Base-by-base conservation (phyloP, 2,888 invertebrate species). In the Epsilonema sp. region DNA sequence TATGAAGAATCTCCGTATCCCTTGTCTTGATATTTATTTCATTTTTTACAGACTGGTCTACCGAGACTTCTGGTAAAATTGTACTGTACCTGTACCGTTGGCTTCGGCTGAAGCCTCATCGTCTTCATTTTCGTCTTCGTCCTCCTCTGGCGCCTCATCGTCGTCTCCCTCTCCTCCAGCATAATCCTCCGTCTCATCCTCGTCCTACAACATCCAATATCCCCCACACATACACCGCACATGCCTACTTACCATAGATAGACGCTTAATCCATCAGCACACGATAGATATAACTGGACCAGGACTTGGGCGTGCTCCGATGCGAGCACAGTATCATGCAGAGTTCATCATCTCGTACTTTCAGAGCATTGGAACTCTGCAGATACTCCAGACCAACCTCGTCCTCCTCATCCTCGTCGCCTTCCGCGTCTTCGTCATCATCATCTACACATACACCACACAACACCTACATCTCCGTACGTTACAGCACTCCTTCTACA, bases 341-440 rank as follows among this genome's bases (percentile, higher is more conserved):
- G n/a, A n/a, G n/a, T n/a, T n/a, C n/a, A n/a, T n/a, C 26, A 2
- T 19, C 41, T 16, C 67, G 72, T 65, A 78, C 78, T 69, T 70
- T 77, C 57, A 71, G 71, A 56, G 51, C 55, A 40, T 77, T 74
- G 61, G 75, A 75, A 66, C 78, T 77, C 58, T 79, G 76, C 53
- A 78, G 76, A 60, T 76, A 74, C 50, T 76, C 75, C 52, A 81
- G 75, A 49, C 78, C 75, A 56, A 78, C 75, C 53, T 73, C 76
- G 37, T 75, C 76, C 19, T 76, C 77, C 24, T 76, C 69, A 5
- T 60, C 63, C 3, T 65, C 65, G 3, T 59, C 63, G 25, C 61
- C 66, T 26, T 59, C 62, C 38, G 62, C 66, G 37, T 60, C 59
- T 11, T 55, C 61, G 13, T 57, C 76, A 25, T 76, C 66, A 16